Evolutionary conservation across 1,140 invertebrate species (phyloP).

Genomic region (Drosophila subobscura): DNA sequence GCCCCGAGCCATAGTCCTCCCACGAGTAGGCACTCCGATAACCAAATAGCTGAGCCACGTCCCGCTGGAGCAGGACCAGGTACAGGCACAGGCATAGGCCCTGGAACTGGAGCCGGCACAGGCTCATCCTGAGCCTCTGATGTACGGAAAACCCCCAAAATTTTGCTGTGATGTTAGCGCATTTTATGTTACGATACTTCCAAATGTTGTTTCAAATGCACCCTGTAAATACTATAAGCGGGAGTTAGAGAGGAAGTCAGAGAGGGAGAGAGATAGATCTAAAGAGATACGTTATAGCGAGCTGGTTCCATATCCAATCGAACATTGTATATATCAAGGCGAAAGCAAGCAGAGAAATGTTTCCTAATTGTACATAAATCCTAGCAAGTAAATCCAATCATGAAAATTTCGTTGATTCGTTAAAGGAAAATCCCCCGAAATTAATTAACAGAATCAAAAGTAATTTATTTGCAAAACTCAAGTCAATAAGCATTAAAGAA

Average conservation of each 20-base stretch:
- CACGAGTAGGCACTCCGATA: slow-evolving; percentile 56
- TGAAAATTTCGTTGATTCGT: slow-evolving; percentile 50
- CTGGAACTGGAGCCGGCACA: slow-evolving; percentile 26
- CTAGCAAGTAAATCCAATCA: slow-evolving; percentile 43
- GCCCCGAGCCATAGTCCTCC: slow-evolving; percentile 25
- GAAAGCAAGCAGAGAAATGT: slow-evolving; percentile 63
- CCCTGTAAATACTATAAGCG: slow-evolving; percentile 75
- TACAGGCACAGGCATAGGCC: slow-evolving; percentile 20
- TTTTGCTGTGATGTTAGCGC: slow-evolving; percentile 84
- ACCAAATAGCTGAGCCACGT: slow-evolving; percentile 58
- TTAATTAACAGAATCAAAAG: slow-evolving; percentile 13
- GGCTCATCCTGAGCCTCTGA: background rate
- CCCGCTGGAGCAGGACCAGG: slow-evolving; percentile 6
- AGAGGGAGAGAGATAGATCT: slow-evolving; percentile 7
- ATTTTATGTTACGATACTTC: slow-evolving; percentile 80
- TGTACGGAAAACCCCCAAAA: slow-evolving; percentile 62
- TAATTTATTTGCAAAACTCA: slow-evolving; percentile 69
- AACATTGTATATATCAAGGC: slow-evolving; percentile 61
- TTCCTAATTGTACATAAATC: slow-evolving; percentile 77
- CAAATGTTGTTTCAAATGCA: slow-evolving; percentile 75
- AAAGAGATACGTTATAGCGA: slow-evolving; percentile 13
- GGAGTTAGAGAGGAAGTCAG: slow-evolving; percentile 19
- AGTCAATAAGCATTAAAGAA: slow-evolving; percentile 63
- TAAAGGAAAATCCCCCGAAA: slow-evolving; percentile 20
- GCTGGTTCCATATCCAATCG: slow-evolving; percentile 21